Conservation (phyloP, 1,140 invertebrate genomes). For the Calephelis nemesis region DNA sequence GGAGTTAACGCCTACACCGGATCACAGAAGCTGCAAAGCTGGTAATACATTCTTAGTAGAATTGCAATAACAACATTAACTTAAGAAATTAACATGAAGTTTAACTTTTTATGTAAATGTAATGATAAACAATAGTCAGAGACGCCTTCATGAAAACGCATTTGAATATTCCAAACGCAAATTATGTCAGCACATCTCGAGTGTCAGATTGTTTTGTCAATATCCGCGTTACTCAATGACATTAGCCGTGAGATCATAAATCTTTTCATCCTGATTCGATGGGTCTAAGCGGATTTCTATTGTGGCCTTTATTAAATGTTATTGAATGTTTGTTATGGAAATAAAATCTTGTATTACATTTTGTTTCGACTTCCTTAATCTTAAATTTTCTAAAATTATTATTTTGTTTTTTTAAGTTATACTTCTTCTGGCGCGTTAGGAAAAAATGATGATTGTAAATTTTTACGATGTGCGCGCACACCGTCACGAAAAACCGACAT, state of each 20-base stretch:
- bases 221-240: constrained; percentile 15
- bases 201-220: neutral
- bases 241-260: constrained; percentile 7
- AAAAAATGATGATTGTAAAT: no score
- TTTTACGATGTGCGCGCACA: no score
- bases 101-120: neutral
- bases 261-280: constrained; percentile 1
- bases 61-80: no score
- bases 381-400: no score
- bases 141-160: constrained; percentile 1
- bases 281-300: neutral
- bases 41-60: no score
- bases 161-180: neutral
- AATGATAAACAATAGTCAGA: neutral
- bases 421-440: no score
- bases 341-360: no score
- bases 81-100: neutral
- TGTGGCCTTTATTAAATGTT: neutral
- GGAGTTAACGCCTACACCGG: no score
- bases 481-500: no score
- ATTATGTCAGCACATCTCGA: constrained; percentile 9
- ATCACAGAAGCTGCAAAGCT: no score
- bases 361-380: no score
- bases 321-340: neutral
- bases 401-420: no score